A percentile compares a stretch with the other conserved stretches of the same genome.
Conservation (phyloP, 30 jellyfish, hydroid and myxozoan genomes). For the Pseudorhiza aurosa region DNA sequence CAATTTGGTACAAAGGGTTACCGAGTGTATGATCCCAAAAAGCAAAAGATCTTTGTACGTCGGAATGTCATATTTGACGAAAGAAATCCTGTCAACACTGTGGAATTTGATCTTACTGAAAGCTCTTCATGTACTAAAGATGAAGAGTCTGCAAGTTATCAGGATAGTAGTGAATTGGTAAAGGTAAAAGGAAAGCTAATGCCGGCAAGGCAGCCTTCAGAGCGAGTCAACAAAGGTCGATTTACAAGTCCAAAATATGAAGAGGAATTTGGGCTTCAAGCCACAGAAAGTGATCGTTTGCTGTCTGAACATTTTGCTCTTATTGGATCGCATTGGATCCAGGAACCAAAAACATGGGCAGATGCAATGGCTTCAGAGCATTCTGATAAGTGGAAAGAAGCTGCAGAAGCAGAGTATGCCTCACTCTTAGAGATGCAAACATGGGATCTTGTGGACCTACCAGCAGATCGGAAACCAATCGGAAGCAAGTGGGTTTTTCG, state of each 20-base stretch:
- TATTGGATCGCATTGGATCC: too few species aligned
- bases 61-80: background rate
- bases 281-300: background rate
- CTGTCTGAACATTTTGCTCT: background rate
- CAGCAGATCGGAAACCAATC: slow-evolving; percentile 17
- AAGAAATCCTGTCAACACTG: background rate
- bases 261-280: background rate
- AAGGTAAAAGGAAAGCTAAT: background rate
- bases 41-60: background rate
- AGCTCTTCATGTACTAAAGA: background rate
- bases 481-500: slow-evolving; percentile 62
- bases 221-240: background rate
- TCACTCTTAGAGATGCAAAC: slow-evolving; percentile 30
- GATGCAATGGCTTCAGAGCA: background rate
- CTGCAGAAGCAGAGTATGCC: slow-evolving; percentile 20
- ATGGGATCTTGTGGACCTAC: slow-evolving; percentile 45
- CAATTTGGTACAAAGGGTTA: background rate
- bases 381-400: slow-evolving; percentile 29
- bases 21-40: background rate
- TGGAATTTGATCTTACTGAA: background rate
- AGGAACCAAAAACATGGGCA: background rate
- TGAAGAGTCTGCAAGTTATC: background rate
- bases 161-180: background rate
- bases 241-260: background rate
- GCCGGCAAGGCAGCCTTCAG: background rate